Evolutionary conservation across 2,113 vertebrate species (phyloP).

Genomic region (Cyprinus carpio): DNA sequence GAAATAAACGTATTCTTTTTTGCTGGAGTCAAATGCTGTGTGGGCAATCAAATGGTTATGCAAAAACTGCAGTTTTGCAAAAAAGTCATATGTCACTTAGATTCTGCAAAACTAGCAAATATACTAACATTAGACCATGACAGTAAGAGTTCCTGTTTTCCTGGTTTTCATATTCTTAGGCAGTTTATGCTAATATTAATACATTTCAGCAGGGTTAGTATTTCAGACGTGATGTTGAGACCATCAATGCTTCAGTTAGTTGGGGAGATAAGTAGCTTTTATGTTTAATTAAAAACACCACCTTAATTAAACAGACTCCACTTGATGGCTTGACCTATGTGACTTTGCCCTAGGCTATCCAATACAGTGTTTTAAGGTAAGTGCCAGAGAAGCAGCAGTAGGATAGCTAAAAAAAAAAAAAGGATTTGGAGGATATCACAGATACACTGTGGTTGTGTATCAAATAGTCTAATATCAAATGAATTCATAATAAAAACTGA

Average conservation of each 20-base stretch:
- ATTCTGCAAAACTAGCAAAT: no score
- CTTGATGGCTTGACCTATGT: constrained; percentile 30
- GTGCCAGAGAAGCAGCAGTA: constrained; percentile 41
- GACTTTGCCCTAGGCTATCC: constrained; percentile 47
- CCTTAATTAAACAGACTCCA: constrained; percentile 52
- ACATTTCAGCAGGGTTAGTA: constrained; percentile 1
- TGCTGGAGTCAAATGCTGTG: neutral
- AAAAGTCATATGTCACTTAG: neutral
- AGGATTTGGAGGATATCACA: neutral
- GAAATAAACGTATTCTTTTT: neutral
- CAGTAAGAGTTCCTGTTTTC: neutral
- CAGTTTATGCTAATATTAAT: constrained; percentile 6
- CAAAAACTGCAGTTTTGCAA: neutral
- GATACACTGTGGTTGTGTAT: neutral
- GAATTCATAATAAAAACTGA: neutral
- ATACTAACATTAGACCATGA: neutral
- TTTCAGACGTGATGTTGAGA: constrained; percentile 22
- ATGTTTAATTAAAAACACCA: constrained; percentile 67
- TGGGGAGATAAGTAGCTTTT: constrained; percentile 53
- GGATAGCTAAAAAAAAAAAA: neutral
- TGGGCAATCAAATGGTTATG: neutral
- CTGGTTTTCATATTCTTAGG: neutral
- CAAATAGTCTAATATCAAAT: neutral
- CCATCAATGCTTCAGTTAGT: constrained; percentile 26
- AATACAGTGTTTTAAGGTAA: constrained; percentile 62